phyloP scores from a whole-genome alignment of 2,113 vertebrate genomes.

The Tonatia bakeri region DNA sequence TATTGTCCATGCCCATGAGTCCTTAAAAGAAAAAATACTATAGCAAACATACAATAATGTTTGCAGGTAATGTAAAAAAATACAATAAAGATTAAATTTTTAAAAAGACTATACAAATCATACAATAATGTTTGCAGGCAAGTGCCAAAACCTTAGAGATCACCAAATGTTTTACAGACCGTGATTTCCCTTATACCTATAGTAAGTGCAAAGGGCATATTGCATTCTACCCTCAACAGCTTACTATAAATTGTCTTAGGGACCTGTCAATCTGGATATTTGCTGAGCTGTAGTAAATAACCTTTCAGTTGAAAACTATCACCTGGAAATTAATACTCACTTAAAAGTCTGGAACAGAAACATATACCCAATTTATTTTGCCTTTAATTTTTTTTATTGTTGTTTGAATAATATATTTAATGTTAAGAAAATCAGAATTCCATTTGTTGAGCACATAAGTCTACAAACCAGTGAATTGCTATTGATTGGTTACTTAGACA shows the following conservation, averaged over 20 bases:
- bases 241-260: conserved; percentile 37
- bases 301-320: conserved; percentile 57
- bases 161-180: conserved; percentile 15
- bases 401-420: not conserved
- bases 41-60: too few species aligned
- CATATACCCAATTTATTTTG: not conserved
- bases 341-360: conserved; percentile 51
- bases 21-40: too few species aligned
- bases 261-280: conserved; percentile 47
- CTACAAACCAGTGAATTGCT: conserved; percentile 33
- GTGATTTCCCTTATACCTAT: not conserved
- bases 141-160: conserved; percentile 24
- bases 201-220: conserved; percentile 13
- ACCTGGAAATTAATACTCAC: conserved; percentile 56
- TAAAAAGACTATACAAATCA: not conserved
- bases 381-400: too few species aligned
- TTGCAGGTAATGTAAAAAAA: too few species aligned
- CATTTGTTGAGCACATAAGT: conserved; percentile 35
- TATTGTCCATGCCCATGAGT: too few species aligned
- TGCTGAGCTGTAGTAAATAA: conserved; percentile 42
- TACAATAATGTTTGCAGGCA: not conserved
- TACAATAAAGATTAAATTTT: too few species aligned
- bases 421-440: conserved; percentile 55
- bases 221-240: conserved; percentile 39
- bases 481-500: conserved; percentile 1